These are phyloP conservation scores for Apantesis nais DNA, from an alignment of 2,888 invertebrate genomes.

Conservation along the genomic window DNA sequence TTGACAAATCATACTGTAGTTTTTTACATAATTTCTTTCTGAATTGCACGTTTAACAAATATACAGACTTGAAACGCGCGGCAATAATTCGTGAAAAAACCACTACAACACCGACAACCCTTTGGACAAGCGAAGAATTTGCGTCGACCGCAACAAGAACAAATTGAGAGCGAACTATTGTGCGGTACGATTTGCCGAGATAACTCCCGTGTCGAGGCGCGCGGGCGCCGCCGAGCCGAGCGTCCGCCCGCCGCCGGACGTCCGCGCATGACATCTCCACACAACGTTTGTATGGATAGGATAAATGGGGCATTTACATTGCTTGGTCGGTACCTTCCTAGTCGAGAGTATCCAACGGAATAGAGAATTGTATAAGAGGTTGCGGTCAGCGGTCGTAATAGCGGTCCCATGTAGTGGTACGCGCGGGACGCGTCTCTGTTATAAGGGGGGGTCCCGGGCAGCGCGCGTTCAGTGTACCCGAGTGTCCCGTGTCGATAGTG, in stretches of 20 bases:
- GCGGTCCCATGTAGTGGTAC: conserved; percentile 67
- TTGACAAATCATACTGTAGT: too few species aligned
- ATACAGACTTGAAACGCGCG: conserved; percentile 63
- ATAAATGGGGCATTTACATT: conserved; percentile 50
- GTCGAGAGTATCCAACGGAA: conserved; percentile 31
- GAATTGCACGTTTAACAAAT: conserved; percentile 59
- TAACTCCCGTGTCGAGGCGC: conserved; percentile 78
- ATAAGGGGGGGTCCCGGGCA: conserved; percentile 83
- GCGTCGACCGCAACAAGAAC: conserved; percentile 83
- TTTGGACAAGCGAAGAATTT: conserved; percentile 81
- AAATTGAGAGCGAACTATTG: conserved; percentile 84
- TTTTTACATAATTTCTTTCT: not conserved
- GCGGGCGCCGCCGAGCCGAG: conserved; percentile 68
- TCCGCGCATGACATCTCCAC: conserved; percentile 60
- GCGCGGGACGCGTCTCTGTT: conserved; percentile 81
- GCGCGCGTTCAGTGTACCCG: conserved; percentile 84
- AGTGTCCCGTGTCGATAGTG: conserved; percentile 81
- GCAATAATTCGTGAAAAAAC: conserved; percentile 71
- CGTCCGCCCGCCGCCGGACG: conserved; percentile 66
- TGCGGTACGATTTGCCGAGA: conserved; percentile 82
- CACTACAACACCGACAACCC: conserved; percentile 70
- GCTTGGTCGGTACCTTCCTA: conserved; percentile 42
- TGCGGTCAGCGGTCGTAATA: conserved; percentile 53
- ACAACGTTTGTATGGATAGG: conserved; percentile 35
- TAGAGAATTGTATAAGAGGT: conserved; percentile 62